phyloP scores from a whole-genome alignment of 2,797 vertebrate genomes.

The Champsocephalus gunnari region DNA sequence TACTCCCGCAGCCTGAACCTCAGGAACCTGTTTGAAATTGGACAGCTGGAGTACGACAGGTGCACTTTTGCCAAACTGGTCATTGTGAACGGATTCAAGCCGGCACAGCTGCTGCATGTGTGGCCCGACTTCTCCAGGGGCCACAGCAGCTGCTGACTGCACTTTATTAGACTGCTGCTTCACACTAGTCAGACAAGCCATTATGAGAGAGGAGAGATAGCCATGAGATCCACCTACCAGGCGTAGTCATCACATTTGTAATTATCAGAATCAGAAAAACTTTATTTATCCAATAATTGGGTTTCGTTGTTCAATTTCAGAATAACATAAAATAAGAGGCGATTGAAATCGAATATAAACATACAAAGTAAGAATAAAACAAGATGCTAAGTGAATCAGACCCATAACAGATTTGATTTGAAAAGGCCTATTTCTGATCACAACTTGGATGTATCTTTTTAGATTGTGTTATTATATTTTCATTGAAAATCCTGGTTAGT shows the following conservation, averaged over 20 bases:
- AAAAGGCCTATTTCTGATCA: no score
- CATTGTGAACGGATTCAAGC: slow-evolving; percentile 73
- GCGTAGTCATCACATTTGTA: background rate
- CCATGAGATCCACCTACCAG: background rate
- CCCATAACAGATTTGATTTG: no score
- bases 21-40: slow-evolving; percentile 80
- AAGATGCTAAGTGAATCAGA: no score
- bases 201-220: slow-evolving; percentile 16
- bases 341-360: no score
- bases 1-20: slow-evolving; percentile 87
- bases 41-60: slow-evolving; percentile 70
- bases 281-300: no score
- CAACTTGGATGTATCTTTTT: no score
- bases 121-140: slow-evolving; percentile 80
- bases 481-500: background rate
- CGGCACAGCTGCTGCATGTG: slow-evolving; percentile 59
- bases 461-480: background rate
- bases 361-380: no score
- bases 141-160: slow-evolving; percentile 69
- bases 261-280: background rate
- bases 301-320: no score
- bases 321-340: no score
- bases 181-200: background rate
- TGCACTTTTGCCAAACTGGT: slow-evolving; percentile 74
- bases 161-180: background rate